A percentile compares a stretch with the other conserved stretches of the same genome.
These are phyloP conservation scores for Ophonus ardosiacus DNA, from an alignment of 2,888 invertebrate species.

Conservation along the genomic window DNA sequence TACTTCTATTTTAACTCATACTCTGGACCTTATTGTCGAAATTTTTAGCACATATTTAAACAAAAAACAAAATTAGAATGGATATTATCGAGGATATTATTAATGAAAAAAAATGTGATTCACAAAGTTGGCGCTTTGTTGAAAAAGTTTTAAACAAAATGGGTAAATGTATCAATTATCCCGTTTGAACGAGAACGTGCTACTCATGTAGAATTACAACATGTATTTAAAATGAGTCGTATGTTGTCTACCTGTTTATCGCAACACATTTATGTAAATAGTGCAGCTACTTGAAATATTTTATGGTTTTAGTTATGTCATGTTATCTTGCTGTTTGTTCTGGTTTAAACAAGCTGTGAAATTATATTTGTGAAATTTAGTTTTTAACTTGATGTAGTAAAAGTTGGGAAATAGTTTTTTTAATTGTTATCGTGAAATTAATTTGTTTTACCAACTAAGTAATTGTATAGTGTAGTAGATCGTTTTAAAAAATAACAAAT, in stretches of 20 bases:
- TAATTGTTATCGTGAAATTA: not conserved
- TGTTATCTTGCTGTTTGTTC: not conserved
- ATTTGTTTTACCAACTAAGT: not conserved
- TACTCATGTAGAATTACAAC: too few species aligned
- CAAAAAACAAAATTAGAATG: too few species aligned
- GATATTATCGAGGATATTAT: too few species aligned
- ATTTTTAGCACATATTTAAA: too few species aligned
- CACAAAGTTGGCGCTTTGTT: too few species aligned
- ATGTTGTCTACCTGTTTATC: not conserved
- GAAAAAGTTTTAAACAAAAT: too few species aligned
- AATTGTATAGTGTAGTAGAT: not conserved
- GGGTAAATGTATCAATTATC: too few species aligned
- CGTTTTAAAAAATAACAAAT: not conserved
- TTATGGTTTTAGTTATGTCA: slow-evolving; percentile 1
- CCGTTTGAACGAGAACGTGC: too few species aligned
- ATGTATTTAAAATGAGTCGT: too few species aligned
- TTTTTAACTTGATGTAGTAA: not conserved
- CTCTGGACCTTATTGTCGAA: too few species aligned
- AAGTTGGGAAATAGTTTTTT: not conserved
- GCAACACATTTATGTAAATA: slow-evolving; percentile 2
- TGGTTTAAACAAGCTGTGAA: slow-evolving; percentile 5
- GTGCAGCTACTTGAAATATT: not conserved
- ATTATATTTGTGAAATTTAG: not conserved
- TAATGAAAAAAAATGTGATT: too few species aligned
- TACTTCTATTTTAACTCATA: too few species aligned